phyloP scores from a whole-genome alignment of 2,888 invertebrate genomes.

The Papilio elwesi region DNA sequence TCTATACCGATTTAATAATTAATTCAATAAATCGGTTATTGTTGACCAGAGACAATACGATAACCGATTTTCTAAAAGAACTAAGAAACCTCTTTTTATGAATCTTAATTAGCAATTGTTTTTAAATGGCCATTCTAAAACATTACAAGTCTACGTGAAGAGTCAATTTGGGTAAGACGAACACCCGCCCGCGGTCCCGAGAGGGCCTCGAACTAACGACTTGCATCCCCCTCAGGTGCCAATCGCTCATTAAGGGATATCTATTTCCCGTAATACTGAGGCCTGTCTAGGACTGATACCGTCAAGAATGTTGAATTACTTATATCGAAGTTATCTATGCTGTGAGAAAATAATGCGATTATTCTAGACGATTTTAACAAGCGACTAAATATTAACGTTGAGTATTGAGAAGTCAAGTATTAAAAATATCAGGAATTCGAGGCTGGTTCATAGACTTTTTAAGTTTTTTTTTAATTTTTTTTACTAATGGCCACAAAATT shows the following conservation, averaged over 20 bases:
- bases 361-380: background rate
- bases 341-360: background rate
- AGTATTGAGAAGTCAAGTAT: too few relatives aligned
- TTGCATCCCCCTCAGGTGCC: conserved; percentile 67
- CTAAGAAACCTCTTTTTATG: too few relatives aligned
- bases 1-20: too few relatives aligned
- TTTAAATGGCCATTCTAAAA: conserved; percentile 42
- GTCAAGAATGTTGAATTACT: conserved; percentile 2
- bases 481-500: too few relatives aligned
- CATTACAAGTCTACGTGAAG: conserved; percentile 48
- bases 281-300: conserved; percentile 32
- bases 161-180: conserved; percentile 71
- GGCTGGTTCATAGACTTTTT: too few relatives aligned
- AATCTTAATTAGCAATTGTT: too few relatives aligned
- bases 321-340: background rate
- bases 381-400: background rate
- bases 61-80: too few relatives aligned
- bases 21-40: too few relatives aligned
- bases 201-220: conserved; percentile 68
- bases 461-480: too few relatives aligned
- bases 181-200: conserved; percentile 63
- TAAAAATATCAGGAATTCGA: too few relatives aligned
- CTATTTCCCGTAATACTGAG: conserved; percentile 44
- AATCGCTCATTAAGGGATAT: conserved; percentile 60
- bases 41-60: too few relatives aligned